Percentiles rank a stretch among this genome's conserved stretches.
Evolutionary conservation across 64 coral and sea anemone genomes (phyloP).

Genomic region (Acropora yongei): DNA sequence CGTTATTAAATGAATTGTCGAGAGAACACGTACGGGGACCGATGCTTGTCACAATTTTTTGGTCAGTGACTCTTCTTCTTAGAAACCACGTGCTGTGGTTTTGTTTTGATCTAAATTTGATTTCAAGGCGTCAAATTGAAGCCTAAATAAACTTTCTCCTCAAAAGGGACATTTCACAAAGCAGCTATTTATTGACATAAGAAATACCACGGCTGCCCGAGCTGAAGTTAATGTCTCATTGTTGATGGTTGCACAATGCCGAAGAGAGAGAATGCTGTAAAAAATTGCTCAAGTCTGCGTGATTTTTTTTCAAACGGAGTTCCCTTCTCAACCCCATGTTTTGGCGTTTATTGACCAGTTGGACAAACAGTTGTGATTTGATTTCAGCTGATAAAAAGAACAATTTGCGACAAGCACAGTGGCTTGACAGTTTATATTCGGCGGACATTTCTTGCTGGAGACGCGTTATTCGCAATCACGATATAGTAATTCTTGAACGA

Average conservation of each 20-base stretch:
- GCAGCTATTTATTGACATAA: background rate
- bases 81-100: background rate
- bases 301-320: too few species aligned
- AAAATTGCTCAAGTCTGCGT: too few species aligned
- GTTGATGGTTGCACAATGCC: too few species aligned
- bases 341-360: background rate
- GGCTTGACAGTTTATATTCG: background rate
- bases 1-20: too few species aligned
- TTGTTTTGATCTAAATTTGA: background rate
- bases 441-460: too few species aligned
- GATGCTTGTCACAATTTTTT: too few species aligned
- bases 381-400: background rate
- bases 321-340: background rate
- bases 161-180: background rate
- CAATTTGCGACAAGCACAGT: background rate
- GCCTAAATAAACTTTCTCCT: slow-evolving; percentile 29
- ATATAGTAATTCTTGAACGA: background rate
- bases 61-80: too few species aligned
- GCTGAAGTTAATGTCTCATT: background rate
- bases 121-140: slow-evolving; percentile 9
- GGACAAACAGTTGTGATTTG: background rate
- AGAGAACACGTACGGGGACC: too few species aligned
- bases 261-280: too few species aligned
- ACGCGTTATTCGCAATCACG: too few species aligned
- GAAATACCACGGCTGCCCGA: background rate